Base-by-base conservation (phyloP, 2,888 invertebrate genomes). In the Yponomeuta cagnagella region DNA sequence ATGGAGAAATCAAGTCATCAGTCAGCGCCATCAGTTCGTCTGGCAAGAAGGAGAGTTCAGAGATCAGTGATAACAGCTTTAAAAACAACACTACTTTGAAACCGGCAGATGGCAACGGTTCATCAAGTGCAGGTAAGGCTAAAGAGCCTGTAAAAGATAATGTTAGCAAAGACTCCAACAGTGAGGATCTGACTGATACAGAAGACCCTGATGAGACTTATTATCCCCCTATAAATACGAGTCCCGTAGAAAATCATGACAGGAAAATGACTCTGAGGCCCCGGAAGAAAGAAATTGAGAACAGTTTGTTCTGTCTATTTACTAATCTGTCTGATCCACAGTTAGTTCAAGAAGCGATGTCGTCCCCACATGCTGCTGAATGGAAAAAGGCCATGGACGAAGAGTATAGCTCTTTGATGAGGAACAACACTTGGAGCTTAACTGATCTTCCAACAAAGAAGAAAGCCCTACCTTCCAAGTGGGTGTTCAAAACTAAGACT, bases 381-480 rank as follows among this genome's bases (percentile, higher is more conserved):
- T 74, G 74, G 74, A 72, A 72, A 48, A 69, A 33, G 10, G 75
- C 75, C 12, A 74, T 75, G 73, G 71, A 73, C 65, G 73, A 74
- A 48, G 73, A 75, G 48, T 74, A 74, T 63, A 52, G 10, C 5
- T 74, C 74, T 2, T 58, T 74, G 23, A 71, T 73, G 48, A 72
- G 72, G 66, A 74, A 74, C 69, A 68, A 73, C 15, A 74, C 74
- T 15, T 74, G 74, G 73, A 64, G 33, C 10, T 66, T 74, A 48
- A 71, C 70, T 48, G 72, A 72, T 33, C 69, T 72, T 0, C 73
- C 73, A 15, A 15, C 64, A 3, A 63, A 43, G 1, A 71, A 72
- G 70, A 72, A 10, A 64, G 72, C 70, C 58, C 48, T 74, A 3
- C 73, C 74, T 3, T 58, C 15, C 48, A 74, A 74, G 48, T 74